Evolutionary conservation across 2,797 vertebrate species (phyloP).

Genomic region (Rhinella marina): DNA sequence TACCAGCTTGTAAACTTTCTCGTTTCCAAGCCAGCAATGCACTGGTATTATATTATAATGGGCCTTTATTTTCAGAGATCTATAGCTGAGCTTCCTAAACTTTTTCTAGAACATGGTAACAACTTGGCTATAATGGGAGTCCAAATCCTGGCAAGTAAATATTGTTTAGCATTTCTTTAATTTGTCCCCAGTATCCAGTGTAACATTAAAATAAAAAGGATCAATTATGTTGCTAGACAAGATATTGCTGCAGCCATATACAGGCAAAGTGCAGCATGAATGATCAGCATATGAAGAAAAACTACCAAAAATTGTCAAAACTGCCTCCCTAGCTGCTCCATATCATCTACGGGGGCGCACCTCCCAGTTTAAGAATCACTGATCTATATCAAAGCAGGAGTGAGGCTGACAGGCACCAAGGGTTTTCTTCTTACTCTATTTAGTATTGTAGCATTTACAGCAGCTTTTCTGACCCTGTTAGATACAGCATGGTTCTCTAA

Average conservation of each 20-base stretch:
- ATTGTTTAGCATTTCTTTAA: not conserved
- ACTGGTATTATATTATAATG: not conserved
- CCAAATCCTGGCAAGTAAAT: not conserved
- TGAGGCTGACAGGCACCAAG: not conserved
- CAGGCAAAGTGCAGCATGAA: not conserved
- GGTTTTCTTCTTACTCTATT: not conserved
- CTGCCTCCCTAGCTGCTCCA: not conserved
- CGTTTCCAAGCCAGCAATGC: not conserved
- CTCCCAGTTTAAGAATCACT: slow-evolving; percentile 15
- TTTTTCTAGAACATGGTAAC: not conserved
- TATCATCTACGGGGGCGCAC: not conserved
- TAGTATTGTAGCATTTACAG: not conserved
- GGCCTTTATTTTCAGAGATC: not conserved
- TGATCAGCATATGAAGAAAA: slow-evolving; percentile 10
- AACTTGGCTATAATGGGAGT: not conserved
- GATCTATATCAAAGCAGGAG: slow-evolving; percentile 26
- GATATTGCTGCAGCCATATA: not conserved
- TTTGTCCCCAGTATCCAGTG: not conserved
- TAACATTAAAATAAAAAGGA: not conserved
- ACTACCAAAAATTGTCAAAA: slow-evolving; percentile 25
- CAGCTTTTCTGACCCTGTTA: not conserved
- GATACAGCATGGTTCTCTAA: not conserved
- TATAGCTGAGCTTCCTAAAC: not conserved
- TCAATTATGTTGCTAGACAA: not conserved
- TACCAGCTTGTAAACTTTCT: not conserved